These are phyloP conservation scores for Drosophila suzukii DNA, from an alignment of 1,140 invertebrate genomes.

Conservation along the genomic window DNA sequence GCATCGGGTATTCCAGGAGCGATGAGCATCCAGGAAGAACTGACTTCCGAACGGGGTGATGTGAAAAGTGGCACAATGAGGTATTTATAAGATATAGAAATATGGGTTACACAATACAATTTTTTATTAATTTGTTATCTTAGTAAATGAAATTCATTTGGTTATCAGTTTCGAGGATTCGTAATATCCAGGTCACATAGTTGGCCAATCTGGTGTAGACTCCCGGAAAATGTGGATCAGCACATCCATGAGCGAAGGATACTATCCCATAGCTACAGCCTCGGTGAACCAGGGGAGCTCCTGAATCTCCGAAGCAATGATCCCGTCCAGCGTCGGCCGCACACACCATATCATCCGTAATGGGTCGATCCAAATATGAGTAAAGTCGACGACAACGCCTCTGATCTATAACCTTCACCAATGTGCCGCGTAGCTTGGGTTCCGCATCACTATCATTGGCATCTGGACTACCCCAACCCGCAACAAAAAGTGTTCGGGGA, in stretches of 20 bases:
- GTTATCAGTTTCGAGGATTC: not conserved
- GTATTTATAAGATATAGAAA: no score
- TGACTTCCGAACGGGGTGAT: constrained; percentile 1
- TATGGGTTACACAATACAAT: no score
- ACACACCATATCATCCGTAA: constrained; percentile 86
- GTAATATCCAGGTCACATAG: constrained; percentile 49
- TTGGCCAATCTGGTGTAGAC: constrained; percentile 85
- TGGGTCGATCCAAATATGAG: constrained; percentile 12
- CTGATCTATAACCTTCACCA: constrained; percentile 23
- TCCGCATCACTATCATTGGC: not conserved
- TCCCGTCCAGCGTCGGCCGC: constrained; percentile 81
- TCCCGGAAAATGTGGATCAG: constrained; percentile 85
- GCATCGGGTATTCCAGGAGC: constrained; percentile 28
- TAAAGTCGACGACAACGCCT: constrained; percentile 28
- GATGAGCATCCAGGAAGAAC: constrained; percentile 10
- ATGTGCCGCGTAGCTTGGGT: constrained; percentile 26
- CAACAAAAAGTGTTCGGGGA: constrained; percentile 27
- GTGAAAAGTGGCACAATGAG: not conserved
- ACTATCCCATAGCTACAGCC: constrained; percentile 85
- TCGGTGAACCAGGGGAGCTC: constrained; percentile 82
- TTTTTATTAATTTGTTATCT: not conserved
- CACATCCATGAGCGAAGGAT: constrained; percentile 88
- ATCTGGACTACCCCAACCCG: constrained; percentile 44
- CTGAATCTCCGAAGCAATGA: constrained; percentile 83
- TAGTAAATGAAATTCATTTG: not conserved